Percentiles rank a stretch among this genome's conserved stretches.
These are phyloP conservation scores for Zenarchopterus dispar DNA, from an alignment of 2,797 vertebrate genomes.

Conservation along the genomic window DNA sequence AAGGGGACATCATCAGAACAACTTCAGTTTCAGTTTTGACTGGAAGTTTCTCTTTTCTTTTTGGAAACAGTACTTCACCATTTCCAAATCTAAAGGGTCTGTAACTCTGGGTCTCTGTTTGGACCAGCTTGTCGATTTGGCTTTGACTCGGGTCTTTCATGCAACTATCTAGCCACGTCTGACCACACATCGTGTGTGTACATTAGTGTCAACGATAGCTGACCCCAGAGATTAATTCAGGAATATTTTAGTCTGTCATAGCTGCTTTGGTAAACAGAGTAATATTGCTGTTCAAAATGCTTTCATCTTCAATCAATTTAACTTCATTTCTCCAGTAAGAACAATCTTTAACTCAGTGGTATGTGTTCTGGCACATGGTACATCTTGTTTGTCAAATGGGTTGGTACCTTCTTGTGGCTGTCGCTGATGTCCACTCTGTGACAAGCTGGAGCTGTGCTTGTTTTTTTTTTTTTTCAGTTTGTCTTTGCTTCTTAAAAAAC, in stretches of 20 bases:
- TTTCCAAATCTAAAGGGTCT: background rate
- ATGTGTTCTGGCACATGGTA: background rate
- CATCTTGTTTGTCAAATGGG: no score
- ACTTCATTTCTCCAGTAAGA: background rate
- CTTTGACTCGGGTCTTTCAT: background rate
- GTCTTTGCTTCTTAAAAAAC: no score
- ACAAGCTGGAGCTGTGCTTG: no score
- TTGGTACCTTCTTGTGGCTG: no score
- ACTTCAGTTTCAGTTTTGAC: no score
- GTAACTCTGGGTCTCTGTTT: background rate
- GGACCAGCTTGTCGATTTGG: background rate
- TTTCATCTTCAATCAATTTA: background rate
- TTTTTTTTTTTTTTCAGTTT: no score
- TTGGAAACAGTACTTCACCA: background rate
- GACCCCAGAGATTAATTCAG: background rate
- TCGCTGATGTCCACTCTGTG: no score
- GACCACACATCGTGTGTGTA: background rate
- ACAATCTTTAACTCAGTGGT: background rate
- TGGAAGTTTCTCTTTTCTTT: no score
- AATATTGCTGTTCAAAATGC: background rate
- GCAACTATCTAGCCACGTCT: background rate
- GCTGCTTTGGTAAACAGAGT: background rate
- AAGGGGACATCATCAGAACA: no score
- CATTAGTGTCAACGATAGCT: background rate
- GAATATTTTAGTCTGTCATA: background rate